Evolutionary conservation across 2,797 vertebrate species (phyloP).

Genomic region (Smutsia temminckii): DNA sequence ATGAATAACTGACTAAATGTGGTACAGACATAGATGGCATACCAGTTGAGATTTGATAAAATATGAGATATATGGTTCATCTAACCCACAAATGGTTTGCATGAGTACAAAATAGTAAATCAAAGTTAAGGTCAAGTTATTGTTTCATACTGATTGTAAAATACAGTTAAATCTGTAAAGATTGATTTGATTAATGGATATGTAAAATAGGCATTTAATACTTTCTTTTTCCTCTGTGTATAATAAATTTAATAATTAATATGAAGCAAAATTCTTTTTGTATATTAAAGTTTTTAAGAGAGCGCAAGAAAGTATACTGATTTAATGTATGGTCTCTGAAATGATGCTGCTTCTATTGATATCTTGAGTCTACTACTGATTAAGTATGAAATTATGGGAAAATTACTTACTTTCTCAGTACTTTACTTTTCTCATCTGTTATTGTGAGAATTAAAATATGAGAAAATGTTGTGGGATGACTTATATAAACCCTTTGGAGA

Average conservation of each 20-base stretch:
- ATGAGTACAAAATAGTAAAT: not conserved
- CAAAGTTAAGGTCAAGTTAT: not conserved
- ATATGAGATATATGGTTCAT: not conserved
- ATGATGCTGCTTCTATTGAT: not conserved
- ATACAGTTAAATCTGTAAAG: not conserved
- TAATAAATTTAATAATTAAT: not conserved
- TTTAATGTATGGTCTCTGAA: not conserved
- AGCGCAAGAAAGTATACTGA: not conserved
- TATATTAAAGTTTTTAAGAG: not conserved
- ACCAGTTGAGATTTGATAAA: not conserved
- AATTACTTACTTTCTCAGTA: not conserved
- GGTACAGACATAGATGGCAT: not conserved
- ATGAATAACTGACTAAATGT: not conserved
- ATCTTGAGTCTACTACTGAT: not conserved
- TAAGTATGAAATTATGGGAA: not conserved
- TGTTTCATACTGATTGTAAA: not conserved
- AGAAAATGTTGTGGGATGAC: not conserved
- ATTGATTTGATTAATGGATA: not conserved
- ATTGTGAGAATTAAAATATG: constrained; percentile 10
- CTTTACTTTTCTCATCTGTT: not conserved
- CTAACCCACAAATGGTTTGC: not conserved
- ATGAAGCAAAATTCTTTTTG: not conserved
- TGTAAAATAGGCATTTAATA: not conserved
- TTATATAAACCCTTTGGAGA: not conserved
- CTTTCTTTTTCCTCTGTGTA: not conserved